Base-by-base conservation (phyloP, 2,113 vertebrate species). In the Gymnarchus niloticus region DNA sequence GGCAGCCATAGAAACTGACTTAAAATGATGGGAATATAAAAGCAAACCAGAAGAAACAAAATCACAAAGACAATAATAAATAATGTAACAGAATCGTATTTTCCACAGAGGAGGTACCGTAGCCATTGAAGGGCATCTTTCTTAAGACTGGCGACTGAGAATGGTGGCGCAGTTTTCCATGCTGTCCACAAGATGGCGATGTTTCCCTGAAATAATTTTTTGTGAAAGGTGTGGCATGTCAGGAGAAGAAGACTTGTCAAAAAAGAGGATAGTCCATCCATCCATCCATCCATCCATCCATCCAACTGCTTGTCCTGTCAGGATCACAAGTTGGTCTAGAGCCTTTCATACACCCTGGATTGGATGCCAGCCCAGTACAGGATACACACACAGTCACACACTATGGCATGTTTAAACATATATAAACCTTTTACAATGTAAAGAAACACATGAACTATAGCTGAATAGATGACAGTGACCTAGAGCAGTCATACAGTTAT, bases 131-230 rank as follows among this genome's bases (percentile, higher is more conserved):
- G n/a, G n/a, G n/a, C n/a, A n/a, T n/a, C n/a, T n/a, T n/a, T n/a
- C n/a, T 37, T 9, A 46, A 44, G 23, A 37, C 44, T 3, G 21
- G 41, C 21, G 21, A 0, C 9, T 48, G 23, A 2, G 17, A 21
- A 48, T 56, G n/a, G 17, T 65, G 25, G 1, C 88, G 87, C 88
- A 91, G 81, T 89, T 69, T 85, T 17, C 28, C 49, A 1, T 10
- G 83, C 23, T 80, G 51, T 23, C 89, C 92, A 92, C 90, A 86
- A 57, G 88, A 89, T 23, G 94, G 91, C 91, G 91, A 89, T 84
- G 52, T 83, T 85, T 23, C 83, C 77, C 83, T 57, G 59, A 85
- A 12, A 80, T 69, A 25, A 5, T 12, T 44, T 8, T 83, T 10
- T 2, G 57, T 59, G 12, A 54, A 21, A 48, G 87, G 88, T 56